Evolutionary conservation across 2,888 invertebrate genomes (phyloP), one percentile per base, ranked within the genome.

Genomic region (Pandemis heparana): DNA sequence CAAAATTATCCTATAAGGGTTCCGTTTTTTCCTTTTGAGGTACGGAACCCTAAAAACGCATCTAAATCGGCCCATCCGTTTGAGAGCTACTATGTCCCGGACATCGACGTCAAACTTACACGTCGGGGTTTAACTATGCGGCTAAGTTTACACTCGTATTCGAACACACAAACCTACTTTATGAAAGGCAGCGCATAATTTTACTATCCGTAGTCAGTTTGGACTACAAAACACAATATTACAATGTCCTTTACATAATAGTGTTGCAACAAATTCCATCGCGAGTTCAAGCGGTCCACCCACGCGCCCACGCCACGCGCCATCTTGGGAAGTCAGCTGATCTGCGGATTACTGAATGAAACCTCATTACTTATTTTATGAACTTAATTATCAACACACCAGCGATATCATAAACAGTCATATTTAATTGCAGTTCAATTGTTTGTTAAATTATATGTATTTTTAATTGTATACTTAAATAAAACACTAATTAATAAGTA

Each of bases 251-350:
- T 38, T 38, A 38, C 60, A 38, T 39, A 16, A 61, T 18, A 14
- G 23, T 63, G 46, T 63, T 46, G 63, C n/a, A 63, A 63, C 23
- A 41, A 32, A 60, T 60, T 60, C 60, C 60, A 8, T 60, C 7
- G 38, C 5, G 39, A 14, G 14, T 64, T 38, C 46, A 64, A 71
- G 70, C 23, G 43, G 70, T 64, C n/a, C 70, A 18, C 70, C 70
- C 70, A 70, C 70, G n/a, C n/a, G 70, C 59, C 18, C 70, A 18
- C 70, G 23, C 70, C 70, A 71, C 70, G 46, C 56, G 14, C 63
- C 46, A 63, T 63, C 46, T 63, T 63, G 8, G 4, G 1, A 10
- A 41, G 38, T 59, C 70, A 70, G 70, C 70, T 70, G 70, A 71
- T 64, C 23, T 18, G 51, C 9, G 10, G 46, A 18, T 18, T 38